Conservation (phyloP, 2,113 vertebrate genomes). For the Tor tambroides region DNA sequence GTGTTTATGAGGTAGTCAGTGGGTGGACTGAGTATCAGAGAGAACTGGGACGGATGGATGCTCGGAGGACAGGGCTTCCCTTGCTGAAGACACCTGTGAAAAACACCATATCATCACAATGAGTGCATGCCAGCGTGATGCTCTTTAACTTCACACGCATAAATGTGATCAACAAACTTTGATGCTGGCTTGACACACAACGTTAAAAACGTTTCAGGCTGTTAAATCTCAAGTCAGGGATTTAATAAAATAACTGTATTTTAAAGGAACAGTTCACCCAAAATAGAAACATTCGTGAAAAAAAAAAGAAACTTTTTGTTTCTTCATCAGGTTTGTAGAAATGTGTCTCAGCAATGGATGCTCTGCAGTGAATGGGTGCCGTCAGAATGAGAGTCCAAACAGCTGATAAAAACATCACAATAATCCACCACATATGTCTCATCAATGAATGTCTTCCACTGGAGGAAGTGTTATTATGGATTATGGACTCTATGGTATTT, state of each 20-base stretch:
- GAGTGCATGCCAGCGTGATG: background rate
- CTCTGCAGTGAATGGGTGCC: too few species aligned
- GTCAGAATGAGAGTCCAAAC: too few species aligned
- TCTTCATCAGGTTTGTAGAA: too few species aligned
- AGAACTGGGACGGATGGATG: background rate
- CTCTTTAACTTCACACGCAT: background rate
- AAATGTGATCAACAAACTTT: background rate
- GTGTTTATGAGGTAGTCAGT: background rate
- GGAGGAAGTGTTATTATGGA: too few species aligned
- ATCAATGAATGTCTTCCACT: too few species aligned
- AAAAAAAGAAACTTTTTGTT: too few species aligned
- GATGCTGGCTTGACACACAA: background rate
- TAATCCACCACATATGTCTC: too few species aligned
- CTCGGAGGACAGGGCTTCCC: background rate
- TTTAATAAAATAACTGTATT: background rate
- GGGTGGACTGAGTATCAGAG: background rate
- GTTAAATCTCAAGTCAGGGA: background rate
- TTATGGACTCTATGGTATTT: too few species aligned
- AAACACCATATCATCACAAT: background rate
- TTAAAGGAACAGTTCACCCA: background rate
- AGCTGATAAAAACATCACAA: too few species aligned
- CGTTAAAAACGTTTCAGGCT: too few species aligned
- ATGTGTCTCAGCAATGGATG: too few species aligned
- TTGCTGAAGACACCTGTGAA: constrained; percentile 16
- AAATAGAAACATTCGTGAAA: too few species aligned